Evolutionary conservation across 1,140 invertebrate genomes (phyloP).

Genomic region (Drosophila fuyamai): DNA sequence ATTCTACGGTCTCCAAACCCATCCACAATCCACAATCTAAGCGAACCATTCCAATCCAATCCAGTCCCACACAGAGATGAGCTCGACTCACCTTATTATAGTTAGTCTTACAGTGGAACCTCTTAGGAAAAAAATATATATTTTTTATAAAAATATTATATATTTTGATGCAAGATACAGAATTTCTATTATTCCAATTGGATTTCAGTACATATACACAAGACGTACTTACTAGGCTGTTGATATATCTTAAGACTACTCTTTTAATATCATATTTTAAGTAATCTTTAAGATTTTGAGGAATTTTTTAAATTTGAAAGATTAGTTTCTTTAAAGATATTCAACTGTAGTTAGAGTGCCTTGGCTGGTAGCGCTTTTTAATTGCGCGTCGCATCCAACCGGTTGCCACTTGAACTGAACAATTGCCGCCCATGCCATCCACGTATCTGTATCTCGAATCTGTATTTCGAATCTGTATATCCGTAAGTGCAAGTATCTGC

Average conservation of each 20-base stretch:
- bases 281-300: too few relatives aligned
- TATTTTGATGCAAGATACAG: too few relatives aligned
- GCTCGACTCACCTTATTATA: slow-evolving; percentile 38
- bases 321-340: not conserved
- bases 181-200: too few relatives aligned
- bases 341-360: slow-evolving; percentile 29
- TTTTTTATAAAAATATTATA: too few relatives aligned
- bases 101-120: not conserved
- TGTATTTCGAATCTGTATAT: slow-evolving; percentile 35
- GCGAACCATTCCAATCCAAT: slow-evolving; percentile 25
- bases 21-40: slow-evolving; percentile 12
- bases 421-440: slow-evolving; percentile 64
- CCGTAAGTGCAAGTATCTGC: slow-evolving; percentile 47
- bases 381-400: slow-evolving; percentile 64
- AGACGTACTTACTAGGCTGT: too few relatives aligned
- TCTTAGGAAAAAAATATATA: not conserved
- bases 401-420: slow-evolving; percentile 66
- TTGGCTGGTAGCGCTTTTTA: slow-evolving; percentile 64
- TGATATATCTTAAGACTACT: too few relatives aligned
- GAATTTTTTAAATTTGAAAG: not conserved
- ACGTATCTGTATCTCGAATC: slow-evolving; percentile 50
- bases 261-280: too few relatives aligned
- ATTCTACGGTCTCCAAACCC: slow-evolving; percentile 17
- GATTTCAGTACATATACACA: too few relatives aligned
- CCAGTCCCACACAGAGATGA: slow-evolving; percentile 39